Evolutionary conservation across 2,113 vertebrate species (phyloP), one percentile per base, ranked within the genome.

Genomic region (Sardina pilchardus): DNA sequence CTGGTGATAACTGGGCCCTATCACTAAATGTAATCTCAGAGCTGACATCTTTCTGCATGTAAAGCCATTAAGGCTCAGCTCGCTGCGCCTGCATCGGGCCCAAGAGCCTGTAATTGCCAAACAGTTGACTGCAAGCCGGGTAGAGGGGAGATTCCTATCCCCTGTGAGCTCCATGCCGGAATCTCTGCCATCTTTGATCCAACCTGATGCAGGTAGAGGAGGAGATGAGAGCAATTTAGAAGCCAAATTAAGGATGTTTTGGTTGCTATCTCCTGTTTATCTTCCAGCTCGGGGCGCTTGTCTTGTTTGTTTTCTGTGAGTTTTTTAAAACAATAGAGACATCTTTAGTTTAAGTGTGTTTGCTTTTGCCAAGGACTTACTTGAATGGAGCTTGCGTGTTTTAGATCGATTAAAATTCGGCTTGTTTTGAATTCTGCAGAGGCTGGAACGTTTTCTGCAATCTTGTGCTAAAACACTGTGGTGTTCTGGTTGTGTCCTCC

Each of bases 21-120:
- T 91, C 89, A 84, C 85, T 89, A 90, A 90, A 89, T 90, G 88
- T 91, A 90, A 91, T 91, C 90, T 85, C 83, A 81, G 90, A 71
- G 81, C 84, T 90, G 89, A 90, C 90, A 90, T 88, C 86, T 88
- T 85, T 89, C 85, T 90, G 88, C 90, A 89, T 90, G 90, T 88
- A 91, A 90, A 90, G 83, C 90, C 84, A 87, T 88, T 91, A 89
- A 89, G 90, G 88, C 81, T 39, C 80, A 71, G 84, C 82, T 89
- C 50, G 56, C 59, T 30, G 85, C 75, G 81, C 83, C 39, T 78
- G 39, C 82, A 75, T 45, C 42, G 82, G 82, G 45, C 83, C 86
- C 43, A 67, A 78, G 82, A 78, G 83, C 84, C 85, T 85, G 90
- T 88, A 88, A 89, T 87, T 89, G 88, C 88, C 71, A 85, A 78